These are phyloP conservation scores for Vespertilio murinus DNA, from an alignment of 2,797 vertebrate species.

Conservation along the genomic window DNA sequence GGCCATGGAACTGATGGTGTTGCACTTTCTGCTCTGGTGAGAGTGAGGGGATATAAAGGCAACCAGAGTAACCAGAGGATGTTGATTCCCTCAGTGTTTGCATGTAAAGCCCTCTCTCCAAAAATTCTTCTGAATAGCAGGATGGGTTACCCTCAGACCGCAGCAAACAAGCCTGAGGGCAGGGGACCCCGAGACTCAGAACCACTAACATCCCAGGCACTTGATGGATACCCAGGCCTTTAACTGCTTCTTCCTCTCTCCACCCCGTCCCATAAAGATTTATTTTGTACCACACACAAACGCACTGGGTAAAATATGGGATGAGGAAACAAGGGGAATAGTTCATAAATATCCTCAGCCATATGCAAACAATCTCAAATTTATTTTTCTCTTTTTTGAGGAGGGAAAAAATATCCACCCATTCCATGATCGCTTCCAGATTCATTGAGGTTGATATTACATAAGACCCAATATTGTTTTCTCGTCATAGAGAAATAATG, in stretches of 20 bases:
- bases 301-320: conserved; percentile 83
- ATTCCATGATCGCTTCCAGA: conserved; percentile 88
- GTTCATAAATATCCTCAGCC: conserved; percentile 87
- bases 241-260: conserved; percentile 74
- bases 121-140: conserved; percentile 16
- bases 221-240: conserved; percentile 76
- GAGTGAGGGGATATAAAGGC: conserved; percentile 17
- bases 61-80: background rate
- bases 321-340: conserved; percentile 84
- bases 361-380: conserved; percentile 86
- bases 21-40: conserved; percentile 30
- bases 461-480: conserved; percentile 84
- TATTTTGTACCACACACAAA: conserved; percentile 84
- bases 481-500: conserved; percentile 81
- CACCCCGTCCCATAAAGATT: conserved; percentile 79
- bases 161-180: conserved; percentile 60
- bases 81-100: conserved; percentile 46
- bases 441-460: conserved; percentile 84
- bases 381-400: conserved; percentile 83
- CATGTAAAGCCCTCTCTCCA: conserved; percentile 60
- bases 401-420: conserved; percentile 81
- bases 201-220: conserved; percentile 55
- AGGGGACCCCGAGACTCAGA: conserved; percentile 27
- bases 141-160: conserved; percentile 51
- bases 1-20: background rate